Evolutionary conservation across 2,888 invertebrate species (phyloP).

Genomic region (Drosophila imparisetae): DNA sequence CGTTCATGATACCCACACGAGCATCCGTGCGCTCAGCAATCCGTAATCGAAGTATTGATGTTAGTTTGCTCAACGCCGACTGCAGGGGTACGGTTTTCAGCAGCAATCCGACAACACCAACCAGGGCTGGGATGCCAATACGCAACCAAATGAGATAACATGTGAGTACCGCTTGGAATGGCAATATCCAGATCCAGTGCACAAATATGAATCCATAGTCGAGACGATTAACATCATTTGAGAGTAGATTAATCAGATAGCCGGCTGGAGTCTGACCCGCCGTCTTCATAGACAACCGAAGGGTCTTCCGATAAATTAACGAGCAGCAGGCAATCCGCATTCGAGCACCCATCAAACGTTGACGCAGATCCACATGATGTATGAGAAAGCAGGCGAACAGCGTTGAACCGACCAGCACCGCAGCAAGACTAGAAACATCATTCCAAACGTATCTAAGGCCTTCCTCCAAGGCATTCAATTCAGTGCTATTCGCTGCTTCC

Average conservation of each 20-base stretch:
- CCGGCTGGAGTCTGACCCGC: conserved; percentile 91
- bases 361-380: conserved; percentile 84
- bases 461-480: conserved; percentile 25
- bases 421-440: conserved; percentile 82
- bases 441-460: conserved; percentile 73
- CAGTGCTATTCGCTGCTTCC: conserved; percentile 23
- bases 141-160: conserved; percentile 91
- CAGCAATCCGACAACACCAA: conserved; percentile 92
- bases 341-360: conserved; percentile 86
- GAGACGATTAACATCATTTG: conserved; percentile 97
- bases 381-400: conserved; percentile 81
- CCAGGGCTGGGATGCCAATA: conserved; percentile 90
- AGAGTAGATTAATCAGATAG: conserved; percentile 95
- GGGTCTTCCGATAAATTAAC: conserved; percentile 85
- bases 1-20: conserved; percentile 96
- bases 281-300: conserved; percentile 89
- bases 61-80: conserved; percentile 85
- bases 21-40: conserved; percentile 95
- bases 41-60: conserved; percentile 87
- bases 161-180: conserved; percentile 88
- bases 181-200: conserved; percentile 95
- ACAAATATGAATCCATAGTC: conserved; percentile 93
- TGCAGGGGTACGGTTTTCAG: conserved; percentile 93
- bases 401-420: conserved; percentile 80
- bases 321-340: conserved; percentile 88